These are phyloP conservation scores for Rhagologus leucostigma DNA, from an alignment of 2,113 vertebrate species.

Conservation along the genomic window DNA sequence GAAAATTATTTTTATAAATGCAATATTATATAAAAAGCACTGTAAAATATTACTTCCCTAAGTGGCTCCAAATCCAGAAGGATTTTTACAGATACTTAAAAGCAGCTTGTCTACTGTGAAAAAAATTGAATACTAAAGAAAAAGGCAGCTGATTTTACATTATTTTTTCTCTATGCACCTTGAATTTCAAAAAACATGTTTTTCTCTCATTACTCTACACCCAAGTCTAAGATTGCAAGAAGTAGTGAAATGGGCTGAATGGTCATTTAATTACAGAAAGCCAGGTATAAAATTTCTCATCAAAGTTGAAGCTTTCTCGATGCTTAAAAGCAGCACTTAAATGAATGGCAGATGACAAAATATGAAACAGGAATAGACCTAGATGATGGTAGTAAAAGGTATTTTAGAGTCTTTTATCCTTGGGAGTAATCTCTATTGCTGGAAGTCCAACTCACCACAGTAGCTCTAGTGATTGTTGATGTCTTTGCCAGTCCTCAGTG, in stretches of 20 bases:
- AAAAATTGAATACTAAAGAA: neutral
- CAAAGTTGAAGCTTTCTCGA: neutral
- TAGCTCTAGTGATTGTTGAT: neutral
- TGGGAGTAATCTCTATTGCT: neutral
- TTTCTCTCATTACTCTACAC: neutral
- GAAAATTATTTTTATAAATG: neutral
- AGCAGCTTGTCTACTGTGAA: neutral
- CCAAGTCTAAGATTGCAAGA: neutral
- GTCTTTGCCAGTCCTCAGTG: neutral
- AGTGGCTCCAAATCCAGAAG: neutral
- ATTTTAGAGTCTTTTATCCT: neutral
- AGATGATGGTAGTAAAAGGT: neutral
- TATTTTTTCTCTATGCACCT: neutral
- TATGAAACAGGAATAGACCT: neutral
- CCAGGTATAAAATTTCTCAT: neutral
- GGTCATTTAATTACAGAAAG: neutral
- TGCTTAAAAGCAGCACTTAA: neutral
- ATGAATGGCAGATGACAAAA: neutral
- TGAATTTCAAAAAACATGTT: neutral
- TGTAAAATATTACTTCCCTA: neutral
- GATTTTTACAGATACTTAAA: neutral
- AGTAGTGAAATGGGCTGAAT: neutral
- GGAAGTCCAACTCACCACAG: neutral
- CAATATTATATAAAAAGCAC: neutral
- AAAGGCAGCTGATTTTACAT: neutral